These are phyloP conservation scores for Eueides isabella DNA, from an alignment of 1,140 invertebrate genomes.

Conservation along the genomic window DNA sequence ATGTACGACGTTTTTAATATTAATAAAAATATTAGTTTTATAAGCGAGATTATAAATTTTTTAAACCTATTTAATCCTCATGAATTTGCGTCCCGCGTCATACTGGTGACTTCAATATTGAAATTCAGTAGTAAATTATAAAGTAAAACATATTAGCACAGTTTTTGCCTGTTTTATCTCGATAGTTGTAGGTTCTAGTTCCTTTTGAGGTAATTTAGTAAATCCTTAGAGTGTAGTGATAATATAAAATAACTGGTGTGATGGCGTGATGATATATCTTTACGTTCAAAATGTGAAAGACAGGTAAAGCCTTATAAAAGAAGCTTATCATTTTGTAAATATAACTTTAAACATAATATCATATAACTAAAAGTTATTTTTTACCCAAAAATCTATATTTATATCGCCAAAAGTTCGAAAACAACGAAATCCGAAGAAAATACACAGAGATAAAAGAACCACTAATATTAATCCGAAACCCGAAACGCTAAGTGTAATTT, in stretches of 20 bases:
- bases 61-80: neutral
- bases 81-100: neutral
- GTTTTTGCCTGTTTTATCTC: neutral
- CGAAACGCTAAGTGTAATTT: slow-evolving; percentile 51
- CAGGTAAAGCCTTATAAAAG: too few relatives aligned
- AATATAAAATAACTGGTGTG: too few relatives aligned
- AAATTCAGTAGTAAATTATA: neutral
- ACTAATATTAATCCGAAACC: slow-evolving; percentile 45
- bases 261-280: too few relatives aligned
- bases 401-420: neutral
- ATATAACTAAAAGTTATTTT: too few relatives aligned
- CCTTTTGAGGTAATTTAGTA: neutral
- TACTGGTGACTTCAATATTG: neutral
- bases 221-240: too few relatives aligned
- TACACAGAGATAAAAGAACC: neutral
- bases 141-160: neutral
- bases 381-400: too few relatives aligned
- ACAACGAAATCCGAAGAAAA: neutral
- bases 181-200: neutral
- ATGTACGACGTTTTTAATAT: neutral
- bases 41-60: neutral
- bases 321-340: too few relatives aligned
- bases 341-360: too few relatives aligned
- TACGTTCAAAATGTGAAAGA: too few relatives aligned
- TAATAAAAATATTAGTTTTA: slow-evolving; percentile 5